phyloP scores from a whole-genome alignment of 2,888 invertebrate species.

The Lamellibrachia satsuma region DNA sequence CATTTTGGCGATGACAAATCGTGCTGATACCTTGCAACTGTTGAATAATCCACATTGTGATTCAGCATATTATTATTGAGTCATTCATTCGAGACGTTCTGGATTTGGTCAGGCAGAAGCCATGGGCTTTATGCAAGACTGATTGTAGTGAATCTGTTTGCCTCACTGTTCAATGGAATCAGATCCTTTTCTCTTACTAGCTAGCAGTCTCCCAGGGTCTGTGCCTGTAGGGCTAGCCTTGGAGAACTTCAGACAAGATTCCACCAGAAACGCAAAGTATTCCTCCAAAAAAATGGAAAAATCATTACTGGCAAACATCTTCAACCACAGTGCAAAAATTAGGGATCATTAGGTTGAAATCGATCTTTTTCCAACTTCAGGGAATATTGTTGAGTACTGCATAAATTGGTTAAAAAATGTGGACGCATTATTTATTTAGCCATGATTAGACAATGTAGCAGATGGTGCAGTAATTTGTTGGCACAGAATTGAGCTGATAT shows the following conservation, averaged over 20 bases:
- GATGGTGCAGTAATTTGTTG: neutral
- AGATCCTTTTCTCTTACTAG: neutral
- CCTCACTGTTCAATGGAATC: neutral
- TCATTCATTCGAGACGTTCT: neutral
- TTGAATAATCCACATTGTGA: neutral
- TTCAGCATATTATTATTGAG: neutral
- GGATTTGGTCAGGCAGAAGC: neutral
- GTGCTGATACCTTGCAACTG: neutral
- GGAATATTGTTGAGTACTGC: neutral
- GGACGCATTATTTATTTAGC: neutral
- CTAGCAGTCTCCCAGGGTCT: neutral
- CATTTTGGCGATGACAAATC: neutral
- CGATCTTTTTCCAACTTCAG: neutral
- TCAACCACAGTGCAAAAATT: neutral
- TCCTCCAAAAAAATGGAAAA: no score
- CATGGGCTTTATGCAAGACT: neutral
- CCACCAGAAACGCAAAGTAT: no score
- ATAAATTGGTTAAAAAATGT: neutral
- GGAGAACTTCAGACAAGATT: neutral
- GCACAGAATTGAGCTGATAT: neutral
- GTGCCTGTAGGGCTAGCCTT: neutral
- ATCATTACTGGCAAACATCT: neutral
- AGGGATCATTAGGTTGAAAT: neutral
- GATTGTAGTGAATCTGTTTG: neutral
- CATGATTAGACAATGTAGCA: neutral